These are phyloP conservation scores for Drosophila kanapiae DNA, from an alignment of 1,140 invertebrate species.

Conservation along the genomic window DNA sequence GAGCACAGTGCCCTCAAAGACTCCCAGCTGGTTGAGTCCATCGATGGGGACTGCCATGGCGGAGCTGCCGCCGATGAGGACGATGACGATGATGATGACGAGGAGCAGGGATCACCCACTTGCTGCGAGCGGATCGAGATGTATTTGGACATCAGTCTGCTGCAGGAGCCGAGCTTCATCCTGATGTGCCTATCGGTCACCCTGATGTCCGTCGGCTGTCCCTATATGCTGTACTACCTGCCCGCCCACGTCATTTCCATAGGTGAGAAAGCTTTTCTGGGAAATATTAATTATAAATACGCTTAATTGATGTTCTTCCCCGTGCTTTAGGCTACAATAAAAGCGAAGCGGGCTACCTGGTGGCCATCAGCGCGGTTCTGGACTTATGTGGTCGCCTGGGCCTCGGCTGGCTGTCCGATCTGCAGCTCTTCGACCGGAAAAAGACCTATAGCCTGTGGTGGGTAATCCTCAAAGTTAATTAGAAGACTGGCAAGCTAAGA, in stretches of 20 bases:
- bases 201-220: slow-evolving; percentile 91
- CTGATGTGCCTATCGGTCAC: slow-evolving; percentile 90
- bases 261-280: slow-evolving; percentile 41
- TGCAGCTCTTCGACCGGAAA: slow-evolving; percentile 89
- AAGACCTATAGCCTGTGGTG: slow-evolving; percentile 91
- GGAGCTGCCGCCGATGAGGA: slow-evolving; percentile 13
- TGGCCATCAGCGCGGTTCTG: slow-evolving; percentile 90
- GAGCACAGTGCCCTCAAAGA: slow-evolving; percentile 63
- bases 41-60: slow-evolving; percentile 45
- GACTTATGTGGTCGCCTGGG: slow-evolving; percentile 90
- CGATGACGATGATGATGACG: slow-evolving; percentile 66
- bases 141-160: slow-evolving; percentile 89
- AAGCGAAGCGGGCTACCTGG: slow-evolving; percentile 89
- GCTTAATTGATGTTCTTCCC: neutral
- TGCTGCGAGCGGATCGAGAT: slow-evolving; percentile 85
- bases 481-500: neutral
- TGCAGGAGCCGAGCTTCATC: slow-evolving; percentile 90
- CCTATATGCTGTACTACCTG: slow-evolving; percentile 91
- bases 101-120: slow-evolving; percentile 52
- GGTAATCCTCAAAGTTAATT: neutral
- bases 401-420: slow-evolving; percentile 90
- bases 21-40: slow-evolving; percentile 64
- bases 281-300: neutral
- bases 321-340: slow-evolving; percentile 87
- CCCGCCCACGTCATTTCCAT: slow-evolving; percentile 89